Conservation (phyloP, 2,888 invertebrate species). For the Seladonia tumulorum region DNA sequence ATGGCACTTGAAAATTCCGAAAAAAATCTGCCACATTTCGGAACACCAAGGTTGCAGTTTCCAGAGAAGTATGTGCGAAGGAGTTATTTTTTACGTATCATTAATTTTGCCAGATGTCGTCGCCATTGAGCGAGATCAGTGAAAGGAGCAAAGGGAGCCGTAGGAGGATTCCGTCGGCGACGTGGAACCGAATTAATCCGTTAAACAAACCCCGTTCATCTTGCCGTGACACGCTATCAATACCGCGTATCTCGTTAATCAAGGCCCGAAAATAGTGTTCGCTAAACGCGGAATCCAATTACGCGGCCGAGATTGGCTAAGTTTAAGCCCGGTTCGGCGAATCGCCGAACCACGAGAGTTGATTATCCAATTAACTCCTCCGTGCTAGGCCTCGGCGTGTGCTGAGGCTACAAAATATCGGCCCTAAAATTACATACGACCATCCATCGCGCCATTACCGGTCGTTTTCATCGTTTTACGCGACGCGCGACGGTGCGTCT, state of each 20-base stretch:
- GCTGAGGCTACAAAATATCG: conserved; percentile 17
- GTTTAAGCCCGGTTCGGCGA: neutral
- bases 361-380: conserved; percentile 46
- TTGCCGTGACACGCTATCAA: conserved; percentile 15
- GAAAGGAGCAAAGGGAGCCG: neutral
- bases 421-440: conserved; percentile 37
- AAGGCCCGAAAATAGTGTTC: conserved; percentile 14
- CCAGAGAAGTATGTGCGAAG: too few species aligned
- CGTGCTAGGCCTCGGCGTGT: neutral
- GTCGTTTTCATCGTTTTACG: conserved; percentile 19
- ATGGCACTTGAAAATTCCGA: too few species aligned
- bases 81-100: too few species aligned
- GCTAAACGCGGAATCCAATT: conserved; percentile 43
- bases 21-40: too few species aligned
- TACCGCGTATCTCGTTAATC: conserved; percentile 25
- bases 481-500: neutral
- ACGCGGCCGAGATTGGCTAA: conserved; percentile 4
- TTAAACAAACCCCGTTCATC: conserved; percentile 6
- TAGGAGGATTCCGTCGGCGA: neutral
- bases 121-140: too few species aligned
- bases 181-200: neutral
- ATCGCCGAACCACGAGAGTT: conserved; percentile 25
- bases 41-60: too few species aligned
- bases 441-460: conserved; percentile 15
- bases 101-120: too few species aligned